Evolutionary conservation across 1,140 invertebrate genomes (phyloP), one percentile per base, ranked within the genome.

Genomic region (Meloidogyne hapla): DNA sequence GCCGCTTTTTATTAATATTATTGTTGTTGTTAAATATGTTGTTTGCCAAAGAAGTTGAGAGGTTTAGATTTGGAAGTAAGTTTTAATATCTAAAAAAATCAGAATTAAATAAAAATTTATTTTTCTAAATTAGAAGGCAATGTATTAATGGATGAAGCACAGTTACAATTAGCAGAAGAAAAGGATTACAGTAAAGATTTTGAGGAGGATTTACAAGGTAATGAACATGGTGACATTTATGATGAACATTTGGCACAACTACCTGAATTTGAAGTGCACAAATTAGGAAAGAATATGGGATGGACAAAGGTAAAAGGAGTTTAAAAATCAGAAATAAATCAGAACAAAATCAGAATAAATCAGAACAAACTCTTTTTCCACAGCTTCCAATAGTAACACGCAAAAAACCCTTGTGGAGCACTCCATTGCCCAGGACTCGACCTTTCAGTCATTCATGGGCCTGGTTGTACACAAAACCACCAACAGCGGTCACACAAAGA

Each of bases 321-420:
- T n/a, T 56, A 56, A 56, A 48, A 15, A 13, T 42, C 40, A 42
- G 40, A 42, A 42, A 33, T 42, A 0, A 42, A 42, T 15, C 40
- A 10, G 40, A 42, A 42, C 0, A 42, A 56, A 18, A 48, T 48
- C 45, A 48, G 45, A 48, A 48, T 18, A 48, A 48, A 48, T 48
- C 45, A 48, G 45, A 48, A 48, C 0, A 0, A 18, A 0, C 4
- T 48, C 15, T 3, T 15, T 12, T 38, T 64, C 13, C 9, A 1
- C n/a, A 73, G 71, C 28, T 73, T 61, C 71, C 71, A 0, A 73
- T 73, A 28, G 71, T 73, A 10, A 73, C 71, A 33, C 71, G 71
- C 12, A 21, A 26, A 73, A 73, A 73, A 28, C 9, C 48, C 18
- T 40, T 73, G 15, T 73, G 71, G 71, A 73, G 71, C 13, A 73